These are phyloP conservation scores for Hycleus cichorii DNA, from an alignment of 1,140 invertebrate genomes.

Conservation along the genomic window DNA sequence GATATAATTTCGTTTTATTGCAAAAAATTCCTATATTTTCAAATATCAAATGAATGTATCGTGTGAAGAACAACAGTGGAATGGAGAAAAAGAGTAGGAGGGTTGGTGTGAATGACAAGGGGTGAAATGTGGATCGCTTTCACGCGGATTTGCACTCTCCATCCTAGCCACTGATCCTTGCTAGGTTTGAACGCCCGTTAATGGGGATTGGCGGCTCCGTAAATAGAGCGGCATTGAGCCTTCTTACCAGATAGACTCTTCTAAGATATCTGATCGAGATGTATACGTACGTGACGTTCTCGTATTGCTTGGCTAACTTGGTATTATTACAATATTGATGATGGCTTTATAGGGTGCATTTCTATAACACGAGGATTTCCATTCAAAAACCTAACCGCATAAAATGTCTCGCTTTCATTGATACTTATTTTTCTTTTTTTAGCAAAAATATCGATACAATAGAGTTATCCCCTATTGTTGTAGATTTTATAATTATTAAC, in stretches of 20 bases:
- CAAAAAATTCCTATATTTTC: no score
- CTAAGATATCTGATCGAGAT: conserved; percentile 6
- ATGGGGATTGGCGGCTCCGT: conserved; percentile 41
- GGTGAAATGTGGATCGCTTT: conserved; percentile 27
- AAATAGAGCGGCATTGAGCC: conserved; percentile 42
- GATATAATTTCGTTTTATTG: conserved; percentile 3
- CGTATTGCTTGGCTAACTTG: conserved; percentile 4
- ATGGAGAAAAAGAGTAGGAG: not conserved
- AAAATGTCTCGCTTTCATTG: no score
- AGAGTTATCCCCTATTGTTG: no score
- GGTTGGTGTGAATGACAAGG: conserved; percentile 27
- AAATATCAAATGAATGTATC: not conserved
- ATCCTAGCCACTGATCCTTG: conserved; percentile 29
- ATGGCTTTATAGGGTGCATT: no score
- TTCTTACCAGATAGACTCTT: conserved; percentile 20
- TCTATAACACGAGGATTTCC: no score
- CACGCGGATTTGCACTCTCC: conserved; percentile 34
- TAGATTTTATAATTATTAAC: no score
- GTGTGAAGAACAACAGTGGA: not conserved
- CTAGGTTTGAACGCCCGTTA: conserved; percentile 30
- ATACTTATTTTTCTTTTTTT: no score
- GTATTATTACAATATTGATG: not conserved
- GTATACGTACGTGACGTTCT: conserved; percentile 8
- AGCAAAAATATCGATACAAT: no score
- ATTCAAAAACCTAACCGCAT: no score